Conservation (phyloP, 35 echinoderm and acorn worm species). For the Ophiothrix spiculata region DNA sequence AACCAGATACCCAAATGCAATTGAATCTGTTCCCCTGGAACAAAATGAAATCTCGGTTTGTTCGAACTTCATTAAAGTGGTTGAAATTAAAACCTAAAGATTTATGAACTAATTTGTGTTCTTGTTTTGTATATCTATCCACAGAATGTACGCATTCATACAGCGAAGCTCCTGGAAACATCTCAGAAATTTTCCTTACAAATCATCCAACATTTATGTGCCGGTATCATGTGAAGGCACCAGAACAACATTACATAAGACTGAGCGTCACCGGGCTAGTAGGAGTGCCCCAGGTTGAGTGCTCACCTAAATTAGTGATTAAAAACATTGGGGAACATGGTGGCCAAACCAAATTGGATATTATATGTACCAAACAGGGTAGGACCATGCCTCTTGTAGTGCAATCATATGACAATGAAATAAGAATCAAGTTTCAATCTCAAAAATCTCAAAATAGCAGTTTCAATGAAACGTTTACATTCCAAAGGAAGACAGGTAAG, state of each 20-base stretch:
- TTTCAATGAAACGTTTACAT: conserved; percentile 77
- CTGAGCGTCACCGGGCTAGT: conserved; percentile 67
- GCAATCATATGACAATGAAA: conserved; percentile 77
- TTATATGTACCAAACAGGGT: conserved; percentile 17
- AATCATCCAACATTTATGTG: conserved; percentile 20
- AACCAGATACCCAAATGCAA: too few relatives aligned
- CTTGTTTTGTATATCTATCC: not conserved
- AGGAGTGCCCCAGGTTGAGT: conserved; percentile 40
- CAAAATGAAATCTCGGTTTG: too few relatives aligned
- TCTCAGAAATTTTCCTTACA: conserved; percentile 26
- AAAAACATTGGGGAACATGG: conserved; percentile 27
- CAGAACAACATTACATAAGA: conserved; percentile 47
- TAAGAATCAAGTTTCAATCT: conserved; percentile 62
- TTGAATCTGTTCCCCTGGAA: too few relatives aligned
- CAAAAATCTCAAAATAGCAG: conserved; percentile 48
- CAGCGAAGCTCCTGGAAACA: conserved; percentile 59
- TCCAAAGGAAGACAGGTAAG: conserved; percentile 75
- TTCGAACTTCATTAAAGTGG: too few relatives aligned
- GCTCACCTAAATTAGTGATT: conserved; percentile 46
- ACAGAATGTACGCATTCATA: conserved; percentile 74
- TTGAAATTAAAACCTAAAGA: too few relatives aligned
- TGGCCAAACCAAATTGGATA: conserved; percentile 25
- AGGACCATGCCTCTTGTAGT: conserved; percentile 69
- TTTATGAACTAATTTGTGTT: too few relatives aligned
- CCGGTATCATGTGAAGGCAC: conserved; percentile 42